Conservation (phyloP, 2,888 invertebrate genomes). For the Stenchaetothrips biformis region DNA sequence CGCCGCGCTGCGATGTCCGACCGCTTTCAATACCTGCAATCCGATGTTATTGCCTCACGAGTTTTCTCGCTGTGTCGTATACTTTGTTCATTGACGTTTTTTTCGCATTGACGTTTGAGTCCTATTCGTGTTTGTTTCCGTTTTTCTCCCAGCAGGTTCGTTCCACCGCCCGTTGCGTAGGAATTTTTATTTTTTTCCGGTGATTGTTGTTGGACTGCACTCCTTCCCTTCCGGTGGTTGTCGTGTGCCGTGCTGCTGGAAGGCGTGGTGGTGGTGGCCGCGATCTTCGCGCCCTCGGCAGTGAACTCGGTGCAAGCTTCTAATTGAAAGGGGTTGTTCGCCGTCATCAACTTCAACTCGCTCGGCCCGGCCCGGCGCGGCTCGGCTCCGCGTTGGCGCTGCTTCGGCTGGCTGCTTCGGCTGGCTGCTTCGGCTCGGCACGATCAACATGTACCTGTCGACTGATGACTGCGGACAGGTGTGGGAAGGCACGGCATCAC, state of each 20-base stretch:
- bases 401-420: constrained; percentile 29
- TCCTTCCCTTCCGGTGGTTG: neutral
- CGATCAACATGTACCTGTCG: constrained; percentile 16
- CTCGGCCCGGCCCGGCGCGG: constrained; percentile 34
- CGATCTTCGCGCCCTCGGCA: neutral
- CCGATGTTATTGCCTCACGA: too few relatives aligned
- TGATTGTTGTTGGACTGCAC: too few relatives aligned
- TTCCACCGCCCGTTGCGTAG: too few relatives aligned
- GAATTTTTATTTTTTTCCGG: too few relatives aligned
- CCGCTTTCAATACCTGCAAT: neutral
- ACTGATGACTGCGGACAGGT: neutral
- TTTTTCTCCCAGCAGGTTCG: too few relatives aligned
- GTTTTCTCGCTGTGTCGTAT: too few relatives aligned
- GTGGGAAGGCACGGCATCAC: neutral
- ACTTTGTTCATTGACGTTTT: too few relatives aligned
- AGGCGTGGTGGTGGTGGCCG: neutral
- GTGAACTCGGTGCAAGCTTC: neutral
- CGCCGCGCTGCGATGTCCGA: neutral
- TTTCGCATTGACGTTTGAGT: too few relatives aligned
- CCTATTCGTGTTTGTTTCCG: too few relatives aligned
- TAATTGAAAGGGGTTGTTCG: too few relatives aligned
- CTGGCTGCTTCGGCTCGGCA: neutral
- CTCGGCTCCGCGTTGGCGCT: constrained; percentile 32
- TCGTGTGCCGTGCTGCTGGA: neutral
- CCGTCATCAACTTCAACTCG: neutral